Evolutionary conservation across 1,140 invertebrate species (phyloP), one percentile per base, ranked within the genome.

Genomic region (Euglossa dilemma): DNA sequence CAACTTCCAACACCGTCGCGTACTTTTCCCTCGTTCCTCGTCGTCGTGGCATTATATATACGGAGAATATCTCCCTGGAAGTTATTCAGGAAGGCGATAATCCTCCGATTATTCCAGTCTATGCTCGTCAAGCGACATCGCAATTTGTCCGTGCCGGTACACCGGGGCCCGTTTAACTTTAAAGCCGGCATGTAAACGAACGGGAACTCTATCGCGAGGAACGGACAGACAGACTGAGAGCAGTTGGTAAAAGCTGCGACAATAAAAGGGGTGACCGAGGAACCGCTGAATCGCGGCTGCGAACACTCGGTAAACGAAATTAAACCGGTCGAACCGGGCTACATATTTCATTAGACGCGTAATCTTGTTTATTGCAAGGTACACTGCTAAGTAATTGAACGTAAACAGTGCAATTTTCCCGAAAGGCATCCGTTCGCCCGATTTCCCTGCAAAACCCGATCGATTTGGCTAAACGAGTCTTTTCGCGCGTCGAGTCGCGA

Each of bases 361-460:
- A 59, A 82, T 76, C 80, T 76, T 75, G 80, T 82, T 82, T 69
- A 82, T 76, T 75, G 61, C 79, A 36, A 57, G 80, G 25, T 45
- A 57, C 72, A 25, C 80, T 75, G 50, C 20, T 69, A 67, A 69
- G 63, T 82, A 82, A 82, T 82, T 76, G 73, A 76, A 82, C 54
- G 52, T 59, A 76, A 82, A 78, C 81, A 78, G 56, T 23, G 81
- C 56, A 70, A 83, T 77, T 83, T 59, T 36, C 20, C 47, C 36
- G 1, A 1, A n/a, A n/a, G 28, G 8, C n/a, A 54, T 36, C 54
- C 63, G 28, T 52, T 64, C 7, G 47, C 18, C 16, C 50, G n/a
- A 74, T 80, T 80, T 72, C 28, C 45, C 25, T 28, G 14, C 50
- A 12, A 18, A 50, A 47, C 18, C 14, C 20, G 61, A 81, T 80